Percentiles rank a stretch among this genome's conserved stretches.
phyloP scores from a whole-genome alignment of 2,888 invertebrate species.

The Erpobdella octoculata region DNA sequence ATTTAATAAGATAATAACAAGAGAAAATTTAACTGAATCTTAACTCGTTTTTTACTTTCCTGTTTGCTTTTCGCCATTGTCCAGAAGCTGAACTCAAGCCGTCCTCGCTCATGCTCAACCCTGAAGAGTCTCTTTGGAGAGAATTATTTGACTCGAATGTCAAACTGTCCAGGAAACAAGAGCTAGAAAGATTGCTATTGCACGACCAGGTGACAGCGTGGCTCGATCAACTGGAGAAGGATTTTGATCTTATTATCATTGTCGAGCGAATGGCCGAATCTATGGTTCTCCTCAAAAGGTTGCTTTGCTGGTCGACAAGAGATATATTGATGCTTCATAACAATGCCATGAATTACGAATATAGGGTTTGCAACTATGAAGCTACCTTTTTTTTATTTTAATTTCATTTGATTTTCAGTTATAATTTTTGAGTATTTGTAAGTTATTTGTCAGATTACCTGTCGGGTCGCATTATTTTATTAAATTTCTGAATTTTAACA shows the following conservation, averaged over 20 bases:
- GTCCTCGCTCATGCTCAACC: background rate
- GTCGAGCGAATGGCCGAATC: conserved; percentile 50
- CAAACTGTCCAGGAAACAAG: too few relatives aligned
- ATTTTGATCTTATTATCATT: conserved; percentile 46
- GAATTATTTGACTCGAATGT: too few relatives aligned
- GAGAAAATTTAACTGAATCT: too few relatives aligned
- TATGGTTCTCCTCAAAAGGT: conserved; percentile 44
- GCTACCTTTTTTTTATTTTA: too few relatives aligned
- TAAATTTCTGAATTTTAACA: background rate
- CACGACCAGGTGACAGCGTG: conserved; percentile 30
- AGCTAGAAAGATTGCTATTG: background rate
- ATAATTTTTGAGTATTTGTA: background rate
- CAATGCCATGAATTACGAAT: conserved; percentile 36
- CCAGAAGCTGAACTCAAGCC: background rate
- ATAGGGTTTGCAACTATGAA: conserved; percentile 25
- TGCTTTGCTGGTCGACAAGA: conserved; percentile 48
- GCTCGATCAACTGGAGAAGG: conserved; percentile 40
- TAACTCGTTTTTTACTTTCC: too few relatives aligned
- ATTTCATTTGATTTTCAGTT: too few relatives aligned
- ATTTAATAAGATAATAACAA: too few relatives aligned
- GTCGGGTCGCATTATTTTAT: too few relatives aligned
- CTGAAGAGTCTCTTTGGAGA: background rate
- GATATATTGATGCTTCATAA: conserved; percentile 46
- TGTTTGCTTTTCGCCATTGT: too few relatives aligned
- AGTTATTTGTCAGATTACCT: background rate